Conservation (phyloP, 2,888 invertebrate genomes). For the Caenorhabditis zanzibari region DNA sequence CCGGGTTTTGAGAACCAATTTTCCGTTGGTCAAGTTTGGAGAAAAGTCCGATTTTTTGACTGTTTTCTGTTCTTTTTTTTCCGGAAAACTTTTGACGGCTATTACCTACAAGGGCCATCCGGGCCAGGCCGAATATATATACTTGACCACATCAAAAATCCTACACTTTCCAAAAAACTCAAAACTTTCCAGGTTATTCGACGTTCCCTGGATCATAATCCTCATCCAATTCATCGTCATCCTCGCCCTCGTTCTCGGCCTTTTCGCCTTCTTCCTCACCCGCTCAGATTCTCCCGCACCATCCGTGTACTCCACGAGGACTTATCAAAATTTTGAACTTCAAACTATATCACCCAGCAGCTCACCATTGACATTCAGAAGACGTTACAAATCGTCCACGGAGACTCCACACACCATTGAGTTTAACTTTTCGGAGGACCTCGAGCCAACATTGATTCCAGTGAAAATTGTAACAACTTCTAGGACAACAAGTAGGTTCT, state of each 20-base stretch:
- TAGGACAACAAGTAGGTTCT: background rate
- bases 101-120: too few relatives aligned
- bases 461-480: background rate
- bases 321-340: conserved; percentile 58
- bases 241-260: conserved; percentile 44
- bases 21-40: too few relatives aligned
- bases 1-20: too few relatives aligned
- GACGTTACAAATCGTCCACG: conserved; percentile 40
- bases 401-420: conserved; percentile 36
- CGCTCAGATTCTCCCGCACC: conserved; percentile 29
- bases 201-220: conserved; percentile 62
- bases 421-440: conserved; percentile 54
- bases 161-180: background rate
- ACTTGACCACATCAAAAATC: too few relatives aligned
- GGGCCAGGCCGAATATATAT: too few relatives aligned
- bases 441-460: conserved; percentile 9
- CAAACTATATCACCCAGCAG: conserved; percentile 49
- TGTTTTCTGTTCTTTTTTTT: too few relatives aligned
- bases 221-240: conserved; percentile 60
- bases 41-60: too few relatives aligned
- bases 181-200: conserved; percentile 54
- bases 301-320: conserved; percentile 37
- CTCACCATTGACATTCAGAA: conserved; percentile 46
- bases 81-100: too few relatives aligned
- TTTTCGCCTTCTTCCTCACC: conserved; percentile 56